Base-by-base conservation (phyloP, 2,888 invertebrate species). In the Crocallis elinguaria region DNA sequence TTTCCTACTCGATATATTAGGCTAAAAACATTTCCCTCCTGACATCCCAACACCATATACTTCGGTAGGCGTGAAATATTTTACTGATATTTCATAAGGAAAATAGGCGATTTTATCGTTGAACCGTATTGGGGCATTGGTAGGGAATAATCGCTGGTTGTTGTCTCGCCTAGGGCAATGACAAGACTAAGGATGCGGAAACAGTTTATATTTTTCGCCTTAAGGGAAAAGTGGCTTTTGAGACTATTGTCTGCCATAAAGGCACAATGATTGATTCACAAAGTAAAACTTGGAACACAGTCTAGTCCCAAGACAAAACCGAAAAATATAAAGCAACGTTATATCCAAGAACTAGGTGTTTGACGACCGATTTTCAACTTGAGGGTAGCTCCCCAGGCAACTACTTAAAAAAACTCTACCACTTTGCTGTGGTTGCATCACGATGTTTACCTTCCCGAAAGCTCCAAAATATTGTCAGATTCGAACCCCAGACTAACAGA, bases 41-140 rank as follows among this genome's bases (percentile, higher is more conserved):
- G 1, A 35, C n/a, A 11, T 17, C 17, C 17, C 3, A 17, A 16
- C 35, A 30, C 11, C 11, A 30, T 11, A 35, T 21, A 37, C 23
- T 23, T 13, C 6, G 27, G 17, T 27, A 27, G 16, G 17, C 41
- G 17, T 41, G 29, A 41, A 41, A 39, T 16, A 16, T 29, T n/a
- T 25, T 9, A 29, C 29, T 11, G 41, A 14, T 29, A 19, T 41
- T 29, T 17, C 17, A 7, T 8, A 19, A 12, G 29, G 13, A 27
- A 23, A 39, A 39, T 39, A 11, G 16, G 17, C 12, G 11, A 12
- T 29, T 30, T 23, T 30, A 2, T 17, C 19, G 17, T 25, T 17
- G 39, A 41, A 41, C 41, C 19, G 19, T 41, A 19, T 30, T n/a
- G 11, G 8, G 17, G 41, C 29, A 14, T 12, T 41, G 17, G 19